Conservation (phyloP, 2,113 vertebrate species). For the Gulo gulo region DNA sequence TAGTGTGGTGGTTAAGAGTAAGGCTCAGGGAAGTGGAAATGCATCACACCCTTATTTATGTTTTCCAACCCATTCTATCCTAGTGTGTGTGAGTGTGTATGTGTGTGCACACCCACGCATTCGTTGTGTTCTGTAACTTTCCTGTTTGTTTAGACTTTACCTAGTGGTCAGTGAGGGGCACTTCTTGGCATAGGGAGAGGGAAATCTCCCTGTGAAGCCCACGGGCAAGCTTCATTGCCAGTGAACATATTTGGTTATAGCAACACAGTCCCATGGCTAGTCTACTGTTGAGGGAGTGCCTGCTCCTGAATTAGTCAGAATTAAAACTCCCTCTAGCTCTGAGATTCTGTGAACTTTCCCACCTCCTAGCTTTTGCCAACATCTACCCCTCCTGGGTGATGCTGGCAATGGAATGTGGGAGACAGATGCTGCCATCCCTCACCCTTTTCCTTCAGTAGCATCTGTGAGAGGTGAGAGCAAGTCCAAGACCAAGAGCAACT, state of each 20-base stretch:
- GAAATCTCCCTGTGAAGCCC: not conserved
- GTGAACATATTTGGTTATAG: not conserved
- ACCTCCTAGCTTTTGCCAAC: not conserved
- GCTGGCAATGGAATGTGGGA: not conserved
- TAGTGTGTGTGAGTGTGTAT: not conserved
- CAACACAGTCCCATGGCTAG: not conserved
- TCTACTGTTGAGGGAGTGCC: not conserved
- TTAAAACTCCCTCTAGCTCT: not conserved
- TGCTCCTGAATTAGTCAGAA: not conserved
- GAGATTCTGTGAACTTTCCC: not conserved
- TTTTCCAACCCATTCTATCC: not conserved
- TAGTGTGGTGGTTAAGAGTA: conserved; percentile 2
- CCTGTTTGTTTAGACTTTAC: not conserved
- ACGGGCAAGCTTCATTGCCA: not conserved
- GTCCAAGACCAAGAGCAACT: not conserved
- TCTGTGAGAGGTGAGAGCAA: not conserved
- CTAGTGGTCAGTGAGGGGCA: not conserved
- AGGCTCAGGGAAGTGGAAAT: not conserved
- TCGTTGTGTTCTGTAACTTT: not conserved
- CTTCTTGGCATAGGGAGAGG: not conserved
- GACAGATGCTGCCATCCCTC: not conserved
- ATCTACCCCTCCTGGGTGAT: not conserved
- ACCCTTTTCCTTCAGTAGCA: not conserved
- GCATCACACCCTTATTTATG: not conserved
- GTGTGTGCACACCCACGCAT: not conserved